phyloP scores from a whole-genome alignment of 2,113 vertebrate species.

The Petromus typicus region DNA sequence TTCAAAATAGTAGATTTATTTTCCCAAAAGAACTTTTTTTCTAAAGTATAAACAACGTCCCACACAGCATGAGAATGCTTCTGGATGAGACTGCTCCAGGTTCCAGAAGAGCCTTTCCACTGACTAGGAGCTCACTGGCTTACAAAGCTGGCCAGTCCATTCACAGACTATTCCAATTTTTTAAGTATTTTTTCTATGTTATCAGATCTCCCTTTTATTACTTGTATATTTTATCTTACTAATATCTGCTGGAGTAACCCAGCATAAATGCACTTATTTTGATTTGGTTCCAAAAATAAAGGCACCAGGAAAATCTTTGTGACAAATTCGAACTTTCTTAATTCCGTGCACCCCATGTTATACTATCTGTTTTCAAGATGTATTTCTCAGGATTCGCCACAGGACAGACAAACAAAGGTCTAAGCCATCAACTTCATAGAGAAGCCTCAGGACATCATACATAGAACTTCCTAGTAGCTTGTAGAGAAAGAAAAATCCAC shows the following conservation, averaged over 20 bases:
- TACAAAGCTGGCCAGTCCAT: background rate
- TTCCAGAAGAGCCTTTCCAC: background rate
- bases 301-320: background rate
- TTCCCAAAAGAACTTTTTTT: background rate
- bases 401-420: background rate
- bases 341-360: background rate
- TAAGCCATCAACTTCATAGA: background rate
- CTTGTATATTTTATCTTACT: background rate
- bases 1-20: background rate
- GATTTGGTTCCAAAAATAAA: conserved; percentile 2
- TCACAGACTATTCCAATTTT: background rate
- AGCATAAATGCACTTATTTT: background rate
- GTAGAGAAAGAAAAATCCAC: background rate
- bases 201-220: background rate
- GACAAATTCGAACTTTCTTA: background rate
- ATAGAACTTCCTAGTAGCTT: background rate
- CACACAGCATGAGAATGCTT: background rate
- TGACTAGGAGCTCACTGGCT: background rate
- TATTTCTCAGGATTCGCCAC: background rate
- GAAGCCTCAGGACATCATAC: background rate
- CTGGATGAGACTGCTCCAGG: background rate
- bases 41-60: background rate
- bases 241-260: background rate
- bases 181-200: background rate
- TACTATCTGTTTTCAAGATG: background rate